Evolutionary conservation across 1,140 invertebrate species (phyloP), one percentile per base, ranked within the genome.

Genomic region (Matsumurasca onukii): DNA sequence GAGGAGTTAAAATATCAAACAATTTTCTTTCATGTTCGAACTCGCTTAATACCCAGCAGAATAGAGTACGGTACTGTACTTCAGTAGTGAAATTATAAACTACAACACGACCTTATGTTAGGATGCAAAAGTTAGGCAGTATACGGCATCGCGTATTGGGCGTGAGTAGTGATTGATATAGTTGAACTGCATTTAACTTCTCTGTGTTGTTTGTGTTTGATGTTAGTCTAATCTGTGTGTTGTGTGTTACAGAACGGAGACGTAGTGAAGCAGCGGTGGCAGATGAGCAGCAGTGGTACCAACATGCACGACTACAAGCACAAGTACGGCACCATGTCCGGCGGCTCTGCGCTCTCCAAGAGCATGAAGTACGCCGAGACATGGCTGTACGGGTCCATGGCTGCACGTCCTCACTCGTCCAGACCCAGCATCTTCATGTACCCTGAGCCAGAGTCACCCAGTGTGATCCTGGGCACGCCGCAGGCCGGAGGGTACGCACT

Each of bases 281-380:
- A 39, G 45, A 1, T 31, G 27, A 25, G 27, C n/a, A n/a, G n/a
- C n/a, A n/a, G 49, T 1, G 59, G 61, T 20, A 27, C 31, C 30
- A 27, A 31, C 20, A 51, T 62, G 34, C 70, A 69, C 5, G 59
- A 74, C 3, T 68, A 69, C 63, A 49, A 63, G 30, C 62, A 69
- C 65, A 78, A 75, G 49, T 78, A 73, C 69, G 75, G 73, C n/a
- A 75, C 75, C 31, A 79, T 82, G 71, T 81, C 80, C 59, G 80
- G 80, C 20, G 81, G 83, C 17, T 85, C 82, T 70, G 80, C 86
- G 3, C 77, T 92, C 68, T 89, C 88, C 48, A 89, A 89, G 77
- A 91, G 89, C 75, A 92, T 92, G 90, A 88, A 91, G 71, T 92
- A 91, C 79, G 88, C 88, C 0, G 90, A 92, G 71, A 88, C 89